phyloP scores from a whole-genome alignment of 2,113 vertebrate genomes.

The Marmota flaviventris region DNA sequence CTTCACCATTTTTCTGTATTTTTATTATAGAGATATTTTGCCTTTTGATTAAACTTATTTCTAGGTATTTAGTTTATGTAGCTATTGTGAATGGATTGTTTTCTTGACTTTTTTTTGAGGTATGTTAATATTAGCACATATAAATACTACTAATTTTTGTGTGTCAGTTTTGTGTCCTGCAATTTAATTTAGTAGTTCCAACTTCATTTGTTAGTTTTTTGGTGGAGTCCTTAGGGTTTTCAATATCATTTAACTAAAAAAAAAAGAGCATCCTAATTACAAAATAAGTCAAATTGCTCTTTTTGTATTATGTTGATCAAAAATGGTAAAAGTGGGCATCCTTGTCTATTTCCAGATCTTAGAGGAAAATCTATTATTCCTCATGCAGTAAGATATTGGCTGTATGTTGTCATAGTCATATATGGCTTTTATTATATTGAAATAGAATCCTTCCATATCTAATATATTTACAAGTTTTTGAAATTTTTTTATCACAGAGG shows the following conservation, averaged over 20 bases:
- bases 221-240: neutral
- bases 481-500: neutral
- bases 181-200: neutral
- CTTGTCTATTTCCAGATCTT: neutral
- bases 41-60: neutral
- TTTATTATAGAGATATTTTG: neutral
- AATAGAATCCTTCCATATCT: neutral
- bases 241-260: neutral
- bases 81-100: neutral
- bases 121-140: neutral
- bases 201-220: neutral
- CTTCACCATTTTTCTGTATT: neutral
- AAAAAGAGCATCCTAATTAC: neutral
- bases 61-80: neutral
- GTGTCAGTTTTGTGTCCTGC: neutral
- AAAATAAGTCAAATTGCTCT: too few species aligned
- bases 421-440: neutral
- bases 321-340: neutral
- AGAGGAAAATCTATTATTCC: neutral
- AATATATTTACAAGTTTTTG: neutral
- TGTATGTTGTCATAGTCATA: neutral
- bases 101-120: neutral
- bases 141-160: neutral
- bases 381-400: neutral
- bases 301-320: neutral